Base-by-base conservation (phyloP, 92 coral and sea anemone species). In the Siderastrea radians region DNA sequence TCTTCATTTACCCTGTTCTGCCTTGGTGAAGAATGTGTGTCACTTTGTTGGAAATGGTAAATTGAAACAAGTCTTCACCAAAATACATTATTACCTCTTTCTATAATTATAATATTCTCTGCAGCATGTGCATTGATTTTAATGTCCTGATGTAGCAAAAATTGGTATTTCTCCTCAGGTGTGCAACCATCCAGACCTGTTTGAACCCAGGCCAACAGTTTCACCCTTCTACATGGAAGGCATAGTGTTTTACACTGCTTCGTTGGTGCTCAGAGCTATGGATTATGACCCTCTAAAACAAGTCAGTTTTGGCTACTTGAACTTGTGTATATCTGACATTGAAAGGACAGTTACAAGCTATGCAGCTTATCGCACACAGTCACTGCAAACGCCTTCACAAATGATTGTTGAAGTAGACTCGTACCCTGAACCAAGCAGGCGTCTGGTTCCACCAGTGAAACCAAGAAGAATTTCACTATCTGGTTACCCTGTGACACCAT, bases 131-230 rank as follows among this genome's bases (percentile, higher is more conserved):
- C 59, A 12, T 47, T 74, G 3, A 7, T 11, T 11, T 52, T 26
- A 26, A 26, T 26, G 38, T 51, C 7, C 19, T 68, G 1, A 44
- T 15, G 45, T 6, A 14, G 38, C 4, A n/a, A 48, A 57, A 12
- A 44, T 11, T 26, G 38, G 38, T 16, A 10, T 47, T 57, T 8
- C 59, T 75, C 49, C 58, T 51, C 78, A 98, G 99, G 99, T 98
- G n/a, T 98, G 99, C 57, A 98, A 98, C 69, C 99, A 98, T 73
- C 99, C 99, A 44, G 99, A 98, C 92, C 88, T 98, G 79, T 98
- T 98, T 87, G 99, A 98, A 82, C 83, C 97, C 51, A 94, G 99
- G 47, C 99, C 98, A 59, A 96, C 95, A 44, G 89, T 95, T 47
- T 95, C 98, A 14, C 90, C 99, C 48, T 83, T 98, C 11, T 90